Percentiles rank a stretch among this genome's conserved stretches.
These are phyloP conservation scores for Podarcis raffonei DNA, from an alignment of 2,113 vertebrate species.

Conservation along the genomic window DNA sequence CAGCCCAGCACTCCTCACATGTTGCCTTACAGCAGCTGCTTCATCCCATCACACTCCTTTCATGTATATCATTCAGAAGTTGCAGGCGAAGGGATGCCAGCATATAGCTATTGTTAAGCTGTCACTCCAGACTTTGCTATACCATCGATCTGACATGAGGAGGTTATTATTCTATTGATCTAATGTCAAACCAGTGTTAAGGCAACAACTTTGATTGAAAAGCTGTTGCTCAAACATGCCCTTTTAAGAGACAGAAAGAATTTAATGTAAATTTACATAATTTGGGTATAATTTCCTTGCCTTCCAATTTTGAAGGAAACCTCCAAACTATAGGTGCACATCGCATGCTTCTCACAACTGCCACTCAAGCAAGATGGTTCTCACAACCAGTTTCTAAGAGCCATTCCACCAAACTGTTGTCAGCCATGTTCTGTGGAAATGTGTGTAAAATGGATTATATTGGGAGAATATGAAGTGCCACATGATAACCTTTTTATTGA, in stretches of 20 bases:
- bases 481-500: background rate
- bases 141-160: slow-evolving; percentile 53
- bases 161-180: slow-evolving; percentile 64
- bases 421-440: background rate
- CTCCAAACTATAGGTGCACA: background rate
- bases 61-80: slow-evolving; percentile 53
- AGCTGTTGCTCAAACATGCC: slow-evolving; percentile 54
- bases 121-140: slow-evolving; percentile 58
- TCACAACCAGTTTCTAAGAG: background rate
- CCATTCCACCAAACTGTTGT: background rate
- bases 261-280: background rate
- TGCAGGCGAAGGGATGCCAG: background rate
- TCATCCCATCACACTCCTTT: slow-evolving; percentile 61
- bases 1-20: slow-evolving; percentile 56
- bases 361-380: background rate
- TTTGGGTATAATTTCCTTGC: background rate
- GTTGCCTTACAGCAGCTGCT: slow-evolving; percentile 48
- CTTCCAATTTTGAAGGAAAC: background rate
- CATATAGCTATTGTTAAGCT: slow-evolving; percentile 53
- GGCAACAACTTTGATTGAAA: slow-evolving; percentile 65
- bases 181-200: slow-evolving; percentile 64
- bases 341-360: background rate
- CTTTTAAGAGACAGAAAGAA: background rate
- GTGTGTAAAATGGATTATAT: no score
- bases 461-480: background rate